Conservation (phyloP, 2,797 vertebrate species). For the Rousettus madagascariensis region DNA sequence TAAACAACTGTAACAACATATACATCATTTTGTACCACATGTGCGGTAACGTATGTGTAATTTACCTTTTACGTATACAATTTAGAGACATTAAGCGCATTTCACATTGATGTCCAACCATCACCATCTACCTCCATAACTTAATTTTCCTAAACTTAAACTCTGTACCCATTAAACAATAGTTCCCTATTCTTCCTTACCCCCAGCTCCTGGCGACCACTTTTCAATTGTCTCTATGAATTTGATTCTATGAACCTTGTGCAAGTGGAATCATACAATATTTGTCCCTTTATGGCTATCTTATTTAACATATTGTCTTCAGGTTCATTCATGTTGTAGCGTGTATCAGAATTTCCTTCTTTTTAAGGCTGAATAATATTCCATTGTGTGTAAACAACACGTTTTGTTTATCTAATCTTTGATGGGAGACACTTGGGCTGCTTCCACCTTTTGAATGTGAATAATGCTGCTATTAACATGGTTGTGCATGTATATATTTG, state of each 20-base stretch:
- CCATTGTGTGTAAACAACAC: too few species aligned
- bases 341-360: not conserved
- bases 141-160: not conserved
- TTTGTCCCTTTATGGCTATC: not conserved
- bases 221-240: not conserved
- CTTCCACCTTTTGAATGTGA: not conserved
- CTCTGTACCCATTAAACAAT: not conserved
- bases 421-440: too few species aligned
- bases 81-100: not conserved
- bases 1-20: not conserved
- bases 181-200: not conserved
- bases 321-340: not conserved
- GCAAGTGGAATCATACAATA: not conserved
- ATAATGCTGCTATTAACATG: not conserved
- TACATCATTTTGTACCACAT: not conserved
- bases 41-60: not conserved
- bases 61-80: not conserved
- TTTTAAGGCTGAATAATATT: not conserved
- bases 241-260: not conserved
- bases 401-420: not conserved
- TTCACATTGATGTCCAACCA: not conserved
- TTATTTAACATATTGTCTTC: not conserved
- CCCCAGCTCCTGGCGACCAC: not conserved
- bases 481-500: not conserved
- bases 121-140: not conserved